Conservation (phyloP, 2,797 vertebrate species). For the Pantherophis alleghaniensis region DNA sequence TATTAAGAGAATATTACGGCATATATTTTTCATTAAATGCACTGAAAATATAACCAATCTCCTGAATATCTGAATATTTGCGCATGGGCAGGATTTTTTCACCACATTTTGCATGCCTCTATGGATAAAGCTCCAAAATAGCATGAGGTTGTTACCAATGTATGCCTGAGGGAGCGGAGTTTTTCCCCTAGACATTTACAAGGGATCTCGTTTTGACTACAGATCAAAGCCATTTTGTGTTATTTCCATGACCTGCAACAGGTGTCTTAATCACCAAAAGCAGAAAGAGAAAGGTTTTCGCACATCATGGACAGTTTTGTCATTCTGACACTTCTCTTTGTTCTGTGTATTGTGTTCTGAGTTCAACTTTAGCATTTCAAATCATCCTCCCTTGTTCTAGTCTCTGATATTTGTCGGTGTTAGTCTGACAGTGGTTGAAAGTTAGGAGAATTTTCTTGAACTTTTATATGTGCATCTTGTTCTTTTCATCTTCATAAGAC, state of each 20-base stretch:
- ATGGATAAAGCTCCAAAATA: too few relatives aligned
- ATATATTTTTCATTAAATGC: background rate
- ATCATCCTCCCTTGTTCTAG: background rate
- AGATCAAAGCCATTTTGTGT: background rate
- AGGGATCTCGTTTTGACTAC: background rate
- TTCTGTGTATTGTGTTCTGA: background rate
- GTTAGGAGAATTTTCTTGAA: background rate
- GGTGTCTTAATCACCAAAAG: background rate
- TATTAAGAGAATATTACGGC: background rate
- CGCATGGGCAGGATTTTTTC: background rate
- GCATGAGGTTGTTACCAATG: too few relatives aligned
- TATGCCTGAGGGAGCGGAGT: too few relatives aligned
- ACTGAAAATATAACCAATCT: background rate
- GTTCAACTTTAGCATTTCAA: background rate
- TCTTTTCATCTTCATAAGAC: slow-evolving; percentile 31
- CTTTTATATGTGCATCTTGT: background rate
- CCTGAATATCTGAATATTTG: background rate
- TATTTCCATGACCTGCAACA: background rate
- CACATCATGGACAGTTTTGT: too few relatives aligned
- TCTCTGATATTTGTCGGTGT: background rate
- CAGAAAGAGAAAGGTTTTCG: background rate
- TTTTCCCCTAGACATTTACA: background rate
- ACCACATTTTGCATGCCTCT: too few relatives aligned
- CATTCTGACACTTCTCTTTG: background rate
- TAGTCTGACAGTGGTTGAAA: background rate